These are phyloP conservation scores for Halcyon chelicuti DNA, from an alignment of 2,797 vertebrate species.

Conservation along the genomic window DNA sequence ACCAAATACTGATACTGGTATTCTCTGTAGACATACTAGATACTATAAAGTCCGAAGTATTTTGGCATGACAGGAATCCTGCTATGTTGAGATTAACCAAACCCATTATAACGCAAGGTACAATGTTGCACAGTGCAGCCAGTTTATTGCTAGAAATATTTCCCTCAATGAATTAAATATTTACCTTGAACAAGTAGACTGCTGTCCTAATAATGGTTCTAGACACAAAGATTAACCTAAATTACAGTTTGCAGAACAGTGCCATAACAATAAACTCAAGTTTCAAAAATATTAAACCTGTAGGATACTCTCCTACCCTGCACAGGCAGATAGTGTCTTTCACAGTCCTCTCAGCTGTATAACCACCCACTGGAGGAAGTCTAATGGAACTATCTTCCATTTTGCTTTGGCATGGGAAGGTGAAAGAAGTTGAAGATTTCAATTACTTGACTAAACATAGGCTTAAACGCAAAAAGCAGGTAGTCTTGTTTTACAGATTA, in stretches of 20 bases:
- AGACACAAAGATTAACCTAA: not conserved
- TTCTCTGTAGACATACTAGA: not conserved
- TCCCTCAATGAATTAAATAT: not conserved
- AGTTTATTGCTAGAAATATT: not conserved
- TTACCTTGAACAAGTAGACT: not conserved
- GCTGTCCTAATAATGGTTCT: not conserved
- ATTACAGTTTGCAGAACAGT: not conserved
- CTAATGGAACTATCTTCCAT: not conserved
- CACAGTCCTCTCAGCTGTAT: not conserved
- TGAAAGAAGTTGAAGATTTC: not conserved
- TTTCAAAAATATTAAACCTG: not conserved
- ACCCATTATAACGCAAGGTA: not conserved
- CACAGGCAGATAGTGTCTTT: not conserved
- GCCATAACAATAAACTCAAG: not conserved
- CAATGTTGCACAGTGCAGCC: fast-evolving
- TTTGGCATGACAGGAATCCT: not conserved
- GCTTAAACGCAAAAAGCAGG: not conserved
- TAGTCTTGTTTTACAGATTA: not conserved
- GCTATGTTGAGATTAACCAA: not conserved
- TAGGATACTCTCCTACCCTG: not conserved
- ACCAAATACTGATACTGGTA: not conserved
- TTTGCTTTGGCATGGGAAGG: not conserved
- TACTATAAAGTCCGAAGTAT: not conserved
- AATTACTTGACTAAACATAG: not conserved
- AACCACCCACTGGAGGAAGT: not conserved